Evolutionary conservation across 2,113 vertebrate genomes (phyloP).

Genomic region (Brachypteracias leptosomus): DNA sequence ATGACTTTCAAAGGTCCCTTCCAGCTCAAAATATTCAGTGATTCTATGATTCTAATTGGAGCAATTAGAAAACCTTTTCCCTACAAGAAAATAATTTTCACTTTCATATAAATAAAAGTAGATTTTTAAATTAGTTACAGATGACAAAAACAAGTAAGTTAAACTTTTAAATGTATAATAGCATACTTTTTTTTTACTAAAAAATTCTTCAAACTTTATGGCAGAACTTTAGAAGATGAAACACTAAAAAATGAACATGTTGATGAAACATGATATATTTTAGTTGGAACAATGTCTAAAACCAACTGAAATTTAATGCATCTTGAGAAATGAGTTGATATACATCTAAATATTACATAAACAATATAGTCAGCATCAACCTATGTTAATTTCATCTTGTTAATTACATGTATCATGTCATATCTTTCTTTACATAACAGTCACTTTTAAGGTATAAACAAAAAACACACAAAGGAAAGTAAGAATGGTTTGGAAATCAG

Average conservation of each 20-base stretch:
- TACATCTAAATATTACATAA: background rate
- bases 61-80: background rate
- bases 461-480: background rate
- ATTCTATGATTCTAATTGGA: background rate
- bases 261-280: slow-evolving; percentile 28
- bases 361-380: background rate
- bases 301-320: slow-evolving; percentile 10
- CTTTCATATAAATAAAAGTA: background rate
- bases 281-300: background rate
- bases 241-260: background rate
- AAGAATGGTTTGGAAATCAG: background rate
- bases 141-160: background rate
- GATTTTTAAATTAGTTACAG: background rate
- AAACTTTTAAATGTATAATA: background rate
- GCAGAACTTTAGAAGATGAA: background rate
- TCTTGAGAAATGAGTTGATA: slow-evolving; percentile 6
- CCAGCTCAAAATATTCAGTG: background rate
- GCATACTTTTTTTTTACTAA: background rate
- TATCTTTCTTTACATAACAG: background rate
- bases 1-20: background rate
- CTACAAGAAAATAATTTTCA: background rate
- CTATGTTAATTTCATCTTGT: background rate
- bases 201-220: background rate
- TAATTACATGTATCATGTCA: background rate
- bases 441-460: background rate